These are phyloP conservation scores for Nomada flava DNA, from an alignment of 2,888 invertebrate species.

Conservation along the genomic window DNA sequence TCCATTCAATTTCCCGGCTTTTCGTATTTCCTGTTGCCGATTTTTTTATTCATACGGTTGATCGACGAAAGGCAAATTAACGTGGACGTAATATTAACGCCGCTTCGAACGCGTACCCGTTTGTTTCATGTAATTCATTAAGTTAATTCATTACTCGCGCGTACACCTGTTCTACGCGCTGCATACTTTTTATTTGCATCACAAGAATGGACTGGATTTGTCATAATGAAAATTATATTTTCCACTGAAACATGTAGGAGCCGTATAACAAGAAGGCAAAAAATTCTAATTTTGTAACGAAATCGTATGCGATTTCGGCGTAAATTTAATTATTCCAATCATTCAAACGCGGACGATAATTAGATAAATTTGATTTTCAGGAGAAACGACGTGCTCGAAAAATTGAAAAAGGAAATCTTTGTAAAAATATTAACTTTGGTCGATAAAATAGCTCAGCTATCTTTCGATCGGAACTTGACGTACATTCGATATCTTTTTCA, in stretches of 20 bases:
- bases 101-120: background rate
- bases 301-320: no score
- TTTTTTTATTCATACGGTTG: constrained; percentile 10
- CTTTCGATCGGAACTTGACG: background rate
- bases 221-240: no score
- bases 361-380: background rate
- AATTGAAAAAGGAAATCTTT: background rate
- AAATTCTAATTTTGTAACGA: no score
- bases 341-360: no score
- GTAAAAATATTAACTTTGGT: background rate
- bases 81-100: background rate
- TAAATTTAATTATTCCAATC: no score
- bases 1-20: constrained; percentile 20
- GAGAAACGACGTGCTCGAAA: background rate
- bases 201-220: no score
- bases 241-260: no score
- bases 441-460: background rate
- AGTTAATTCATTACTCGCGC: background rate
- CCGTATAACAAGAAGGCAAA: no score
- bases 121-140: constrained; percentile 4
- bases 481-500: background rate
- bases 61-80: constrained; percentile 3
- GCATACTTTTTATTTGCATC: no score
- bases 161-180: no score
- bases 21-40: background rate